phyloP scores from a whole-genome alignment of 2,888 invertebrate genomes.

The Hartigia nigra region DNA sequence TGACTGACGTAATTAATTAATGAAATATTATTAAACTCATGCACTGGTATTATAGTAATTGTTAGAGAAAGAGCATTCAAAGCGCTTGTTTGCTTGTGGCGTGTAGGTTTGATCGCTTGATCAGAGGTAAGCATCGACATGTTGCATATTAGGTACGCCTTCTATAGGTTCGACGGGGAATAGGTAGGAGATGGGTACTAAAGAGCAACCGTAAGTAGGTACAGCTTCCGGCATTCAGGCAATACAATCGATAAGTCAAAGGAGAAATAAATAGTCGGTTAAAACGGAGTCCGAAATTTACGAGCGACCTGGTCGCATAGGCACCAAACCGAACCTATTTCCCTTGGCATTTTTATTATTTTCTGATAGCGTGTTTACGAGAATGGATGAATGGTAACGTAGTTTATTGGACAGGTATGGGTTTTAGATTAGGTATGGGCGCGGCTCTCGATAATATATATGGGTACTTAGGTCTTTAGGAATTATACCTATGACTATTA shows the following conservation, averaged over 20 bases:
- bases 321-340: slow-evolving; percentile 40
- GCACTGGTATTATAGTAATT: slow-evolving; percentile 30
- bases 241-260: slow-evolving; percentile 25
- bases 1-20: slow-evolving; percentile 23
- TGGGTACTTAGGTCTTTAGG: neutral
- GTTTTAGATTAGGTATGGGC: slow-evolving; percentile 52
- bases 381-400: slow-evolving; percentile 50
- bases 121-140: neutral
- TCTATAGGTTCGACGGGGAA: neutral
- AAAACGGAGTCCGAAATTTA: slow-evolving; percentile 46
- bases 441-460: neutral
- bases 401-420: slow-evolving; percentile 60
- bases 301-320: slow-evolving; percentile 37
- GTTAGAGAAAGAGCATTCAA: slow-evolving; percentile 28
- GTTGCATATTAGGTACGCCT: neutral
- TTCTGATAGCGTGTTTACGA: slow-evolving; percentile 50
- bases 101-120: neutral
- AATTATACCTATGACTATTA: neutral
- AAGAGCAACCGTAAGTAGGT: neutral
- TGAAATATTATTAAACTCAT: slow-evolving; percentile 32
- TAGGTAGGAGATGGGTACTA: neutral
- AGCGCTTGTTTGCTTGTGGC: slow-evolving; percentile 12
- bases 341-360: slow-evolving; percentile 56
- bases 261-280: slow-evolving; percentile 44
- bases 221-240: slow-evolving; percentile 13